Base-by-base conservation (phyloP, 2,888 invertebrate species). In the Orthonychiurus folsomi region DNA sequence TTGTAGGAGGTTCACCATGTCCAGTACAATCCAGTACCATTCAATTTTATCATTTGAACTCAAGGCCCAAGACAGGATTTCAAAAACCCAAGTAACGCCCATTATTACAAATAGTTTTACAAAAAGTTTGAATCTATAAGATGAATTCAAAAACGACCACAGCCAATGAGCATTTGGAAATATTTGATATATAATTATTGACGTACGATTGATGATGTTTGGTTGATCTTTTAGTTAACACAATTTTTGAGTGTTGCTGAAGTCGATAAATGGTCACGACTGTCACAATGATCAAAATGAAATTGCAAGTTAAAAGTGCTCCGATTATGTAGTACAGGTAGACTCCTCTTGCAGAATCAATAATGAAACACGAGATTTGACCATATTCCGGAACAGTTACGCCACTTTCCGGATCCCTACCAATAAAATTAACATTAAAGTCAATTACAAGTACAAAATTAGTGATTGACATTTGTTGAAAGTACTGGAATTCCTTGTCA, bases 31-130 rank as follows among this genome's bases (percentile, higher is more conserved):
- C 69, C 70, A 71, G 24, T 66, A 68, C 28, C 66, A 61, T 2
- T 64, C 56, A 20, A 55, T 53, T 2, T 67, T 66, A 12, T 64
- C 60, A 5, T 18, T 23, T 28, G 37, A 62, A 9, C 62, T 63
- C 20, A 57, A 50, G 9, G 64, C 59, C 59, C 66, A 71, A 0
- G 70, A 69, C 24, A 73, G 60, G 9, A 73, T 63, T 60, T 73
- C 73, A 25, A 71, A 68, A 2, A 60, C 28, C 73, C 73, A 73
- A 9, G 70, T 69, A 3, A 70, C 57, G 9, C 73, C 73, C 70
- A 68, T 70, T 1, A 73, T 60, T 0, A 73, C 50, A 54, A 71
- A 68, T 1, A 73, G 52, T 59, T 73, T 73, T 18, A 58, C 59
- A 37, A 73, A 71, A 5, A 73, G 58, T 28, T 62, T 25, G 56